Evolutionary conservation across 1,140 invertebrate species (phyloP).

Genomic region (Xylocopa sonorina): DNA sequence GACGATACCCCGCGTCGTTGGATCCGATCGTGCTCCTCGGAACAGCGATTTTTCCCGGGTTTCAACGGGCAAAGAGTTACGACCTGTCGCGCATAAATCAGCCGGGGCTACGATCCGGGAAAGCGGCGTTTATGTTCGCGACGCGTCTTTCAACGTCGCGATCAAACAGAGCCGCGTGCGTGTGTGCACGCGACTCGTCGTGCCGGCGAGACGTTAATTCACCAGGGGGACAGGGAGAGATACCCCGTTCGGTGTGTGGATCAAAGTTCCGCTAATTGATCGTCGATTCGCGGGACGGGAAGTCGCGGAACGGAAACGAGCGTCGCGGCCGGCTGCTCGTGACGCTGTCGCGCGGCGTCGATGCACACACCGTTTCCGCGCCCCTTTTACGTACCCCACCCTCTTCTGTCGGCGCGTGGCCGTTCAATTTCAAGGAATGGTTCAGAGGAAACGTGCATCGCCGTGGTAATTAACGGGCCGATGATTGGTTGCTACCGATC

Average conservation of each 20-base stretch:
- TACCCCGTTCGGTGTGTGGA: not conserved
- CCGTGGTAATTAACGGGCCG: constrained; percentile 42
- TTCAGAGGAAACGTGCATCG: constrained; percentile 1
- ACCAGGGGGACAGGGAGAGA: not conserved
- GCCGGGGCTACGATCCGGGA: constrained; percentile 6
- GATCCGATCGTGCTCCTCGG: not conserved
- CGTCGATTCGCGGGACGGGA: constrained; percentile 1
- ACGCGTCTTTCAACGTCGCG: constrained; percentile 13
- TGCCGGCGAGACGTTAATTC: constrained; percentile 1
- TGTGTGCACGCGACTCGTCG: constrained; percentile 11
- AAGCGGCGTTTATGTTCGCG: constrained; percentile 14
- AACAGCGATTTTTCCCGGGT: constrained; percentile 9
- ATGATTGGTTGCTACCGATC: constrained; percentile 42
- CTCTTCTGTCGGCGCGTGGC: not conserved
- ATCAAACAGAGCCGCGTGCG: constrained; percentile 5
- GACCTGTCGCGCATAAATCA: constrained; percentile 24
- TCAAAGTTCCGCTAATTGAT: constrained; percentile 41
- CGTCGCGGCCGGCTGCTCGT: not conserved
- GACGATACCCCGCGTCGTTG: not conserved
- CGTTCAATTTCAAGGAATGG: not conserved
- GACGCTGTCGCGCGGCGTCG: not conserved
- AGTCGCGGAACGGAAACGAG: not conserved
- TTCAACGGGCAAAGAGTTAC: constrained; percentile 33
- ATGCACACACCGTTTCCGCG: not conserved
- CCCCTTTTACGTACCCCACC: too few species aligned